phyloP scores from a whole-genome alignment of 2,888 invertebrate species.

The Pristionchus maxplancki region DNA sequence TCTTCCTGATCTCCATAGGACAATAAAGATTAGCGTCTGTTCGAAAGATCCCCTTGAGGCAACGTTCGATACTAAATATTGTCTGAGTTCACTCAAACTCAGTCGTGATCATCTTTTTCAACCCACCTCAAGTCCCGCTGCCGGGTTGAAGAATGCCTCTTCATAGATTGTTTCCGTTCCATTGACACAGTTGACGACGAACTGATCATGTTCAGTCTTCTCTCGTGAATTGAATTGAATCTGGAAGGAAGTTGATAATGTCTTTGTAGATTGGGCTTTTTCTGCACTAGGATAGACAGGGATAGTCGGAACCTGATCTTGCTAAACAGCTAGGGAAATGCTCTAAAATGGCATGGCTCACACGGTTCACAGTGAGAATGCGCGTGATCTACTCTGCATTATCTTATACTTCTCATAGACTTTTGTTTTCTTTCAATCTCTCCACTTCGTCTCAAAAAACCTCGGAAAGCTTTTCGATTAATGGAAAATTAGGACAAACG shows the following conservation, averaged over 20 bases:
- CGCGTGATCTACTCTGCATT: too few relatives aligned
- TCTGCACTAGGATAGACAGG: background rate
- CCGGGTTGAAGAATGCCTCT: constrained; percentile 35
- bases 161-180: background rate
- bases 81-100: background rate
- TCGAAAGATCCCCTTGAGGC: background rate
- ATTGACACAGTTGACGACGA: background rate
- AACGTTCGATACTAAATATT: too few relatives aligned
- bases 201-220: background rate
- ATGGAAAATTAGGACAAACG: too few relatives aligned
- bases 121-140: background rate
- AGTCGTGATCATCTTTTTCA: too few relatives aligned
- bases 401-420: too few relatives aligned
- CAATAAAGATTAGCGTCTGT: too few relatives aligned
- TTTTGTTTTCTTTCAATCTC: too few relatives aligned
- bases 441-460: too few relatives aligned
- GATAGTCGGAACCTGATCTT: background rate
- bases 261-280: background rate
- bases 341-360: too few relatives aligned
- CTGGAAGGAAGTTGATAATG: background rate
- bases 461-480: too few relatives aligned
- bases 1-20: too few relatives aligned
- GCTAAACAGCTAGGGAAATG: background rate
- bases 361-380: too few relatives aligned
- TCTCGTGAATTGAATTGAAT: background rate